These are phyloP conservation scores for Leucosticte australis DNA, from an alignment of 2,113 vertebrate species.

Conservation along the genomic window DNA sequence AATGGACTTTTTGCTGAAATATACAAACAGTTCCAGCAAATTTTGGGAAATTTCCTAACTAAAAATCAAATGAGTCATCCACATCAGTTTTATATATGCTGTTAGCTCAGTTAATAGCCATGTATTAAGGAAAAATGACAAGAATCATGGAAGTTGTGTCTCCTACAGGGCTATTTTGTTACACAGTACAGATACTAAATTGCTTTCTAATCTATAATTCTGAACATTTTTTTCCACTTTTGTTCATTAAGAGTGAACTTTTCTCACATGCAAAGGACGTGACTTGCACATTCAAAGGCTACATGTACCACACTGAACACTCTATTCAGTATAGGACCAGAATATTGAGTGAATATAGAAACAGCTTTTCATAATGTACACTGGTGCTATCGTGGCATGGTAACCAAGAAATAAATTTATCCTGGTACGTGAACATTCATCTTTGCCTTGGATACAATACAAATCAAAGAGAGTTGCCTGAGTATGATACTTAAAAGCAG, in stretches of 20 bases:
- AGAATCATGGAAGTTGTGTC: background rate
- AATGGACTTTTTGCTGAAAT: constrained; percentile 24
- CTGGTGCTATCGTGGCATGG: background rate
- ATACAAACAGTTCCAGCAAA: background rate
- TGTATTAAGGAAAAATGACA: background rate
- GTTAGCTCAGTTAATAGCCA: constrained; percentile 1
- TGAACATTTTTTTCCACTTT: background rate
- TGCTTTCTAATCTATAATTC: background rate
- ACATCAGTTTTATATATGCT: background rate
- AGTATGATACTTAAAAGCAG: background rate
- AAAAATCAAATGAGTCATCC: constrained; percentile 3
- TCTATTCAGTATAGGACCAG: background rate
- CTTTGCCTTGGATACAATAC: background rate
- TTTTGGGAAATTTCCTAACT: constrained; percentile 2
- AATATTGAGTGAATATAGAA: background rate
- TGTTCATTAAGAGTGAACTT: background rate
- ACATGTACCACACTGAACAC: background rate
- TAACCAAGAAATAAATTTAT: background rate
- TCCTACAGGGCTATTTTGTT: background rate
- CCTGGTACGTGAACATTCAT: background rate
- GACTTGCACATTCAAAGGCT: background rate
- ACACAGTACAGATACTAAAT: background rate
- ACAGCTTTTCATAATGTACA: background rate
- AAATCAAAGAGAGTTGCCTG: background rate
- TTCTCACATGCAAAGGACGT: background rate